Conservation (phyloP, 1,140 invertebrate genomes). For the Papilio polyxenes region DNA sequence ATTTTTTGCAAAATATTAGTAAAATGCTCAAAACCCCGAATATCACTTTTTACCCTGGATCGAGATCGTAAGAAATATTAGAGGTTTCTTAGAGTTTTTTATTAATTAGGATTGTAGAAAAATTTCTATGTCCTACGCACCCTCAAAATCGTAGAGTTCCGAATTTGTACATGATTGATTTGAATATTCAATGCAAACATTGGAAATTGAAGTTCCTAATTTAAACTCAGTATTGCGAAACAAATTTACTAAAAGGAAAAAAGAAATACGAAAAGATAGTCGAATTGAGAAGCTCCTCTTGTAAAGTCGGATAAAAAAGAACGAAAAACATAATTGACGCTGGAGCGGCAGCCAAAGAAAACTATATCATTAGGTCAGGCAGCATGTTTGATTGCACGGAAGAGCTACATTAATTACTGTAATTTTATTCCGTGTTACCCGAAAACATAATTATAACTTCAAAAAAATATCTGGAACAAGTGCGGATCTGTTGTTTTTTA, state of each 20-base stretch:
- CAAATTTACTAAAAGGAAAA: background rate
- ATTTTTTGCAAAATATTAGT: too few species aligned
- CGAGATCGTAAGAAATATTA: too few species aligned
- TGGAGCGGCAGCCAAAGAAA: background rate
- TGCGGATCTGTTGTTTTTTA: background rate
- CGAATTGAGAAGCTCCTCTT: background rate
- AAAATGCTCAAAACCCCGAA: too few species aligned
- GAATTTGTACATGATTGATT: too few species aligned
- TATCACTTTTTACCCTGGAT: too few species aligned
- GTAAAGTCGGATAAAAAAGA: background rate
- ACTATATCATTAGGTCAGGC: slow-evolving; percentile 30
- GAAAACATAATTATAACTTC: background rate
- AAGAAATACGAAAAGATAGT: background rate
- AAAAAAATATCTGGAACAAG: background rate
- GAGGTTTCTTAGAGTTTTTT: too few species aligned
- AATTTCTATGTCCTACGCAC: too few species aligned
- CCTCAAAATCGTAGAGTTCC: too few species aligned
- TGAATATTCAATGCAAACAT: too few species aligned
- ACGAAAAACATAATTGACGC: background rate
- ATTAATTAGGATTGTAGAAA: too few species aligned
- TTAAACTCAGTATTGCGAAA: background rate
- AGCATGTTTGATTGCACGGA: background rate
- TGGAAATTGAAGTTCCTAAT: too few species aligned
- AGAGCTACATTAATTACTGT: background rate
- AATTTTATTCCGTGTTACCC: background rate